Evolutionary conservation across 2,888 invertebrate species (phyloP).

Genomic region (Ernsta delagoae): DNA sequence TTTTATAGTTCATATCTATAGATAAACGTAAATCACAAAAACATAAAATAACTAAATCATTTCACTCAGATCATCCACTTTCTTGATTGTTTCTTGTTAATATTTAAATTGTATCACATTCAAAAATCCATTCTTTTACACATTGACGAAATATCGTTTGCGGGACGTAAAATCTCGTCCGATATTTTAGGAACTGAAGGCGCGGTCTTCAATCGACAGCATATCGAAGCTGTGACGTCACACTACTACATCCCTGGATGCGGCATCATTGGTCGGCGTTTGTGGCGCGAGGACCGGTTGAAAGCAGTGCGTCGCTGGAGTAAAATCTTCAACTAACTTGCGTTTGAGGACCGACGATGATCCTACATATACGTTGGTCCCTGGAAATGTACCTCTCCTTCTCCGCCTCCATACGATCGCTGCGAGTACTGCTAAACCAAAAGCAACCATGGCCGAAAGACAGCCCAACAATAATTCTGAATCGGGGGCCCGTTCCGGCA

Average conservation of each 20-base stretch:
- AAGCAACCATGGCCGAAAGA: slow-evolving; percentile 83
- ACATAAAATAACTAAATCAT: slow-evolving; percentile 36
- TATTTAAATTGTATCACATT: slow-evolving; percentile 52
- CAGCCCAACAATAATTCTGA: slow-evolving; percentile 86
- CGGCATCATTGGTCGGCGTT: slow-evolving; percentile 69
- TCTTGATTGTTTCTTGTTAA: slow-evolving; percentile 49
- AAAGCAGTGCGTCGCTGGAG: slow-evolving; percentile 79
- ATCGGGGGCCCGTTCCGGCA: slow-evolving; percentile 79
- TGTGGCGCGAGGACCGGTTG: slow-evolving; percentile 85
- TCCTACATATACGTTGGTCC: slow-evolving; percentile 86
- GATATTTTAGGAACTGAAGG: slow-evolving; percentile 82
- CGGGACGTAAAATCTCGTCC: slow-evolving; percentile 56
- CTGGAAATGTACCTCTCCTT: slow-evolving; percentile 81
- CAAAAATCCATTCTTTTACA: slow-evolving; percentile 50
- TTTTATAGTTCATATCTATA: slow-evolving; percentile 59
- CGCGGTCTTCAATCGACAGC: slow-evolving; percentile 83
- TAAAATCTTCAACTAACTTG: slow-evolving; percentile 86
- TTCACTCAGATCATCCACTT: slow-evolving; percentile 47
- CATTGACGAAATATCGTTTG: slow-evolving; percentile 52
- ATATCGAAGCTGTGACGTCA: slow-evolving; percentile 87
- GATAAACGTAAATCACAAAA: slow-evolving; percentile 53
- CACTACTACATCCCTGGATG: slow-evolving; percentile 85
- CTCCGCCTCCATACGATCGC: slow-evolving; percentile 84
- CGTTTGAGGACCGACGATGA: slow-evolving; percentile 85
- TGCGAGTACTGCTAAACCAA: slow-evolving; percentile 78